These are phyloP conservation scores for Stichodactyla mertensii DNA, from an alignment of 64 coral and sea anemone genomes.

Conservation along the genomic window DNA sequence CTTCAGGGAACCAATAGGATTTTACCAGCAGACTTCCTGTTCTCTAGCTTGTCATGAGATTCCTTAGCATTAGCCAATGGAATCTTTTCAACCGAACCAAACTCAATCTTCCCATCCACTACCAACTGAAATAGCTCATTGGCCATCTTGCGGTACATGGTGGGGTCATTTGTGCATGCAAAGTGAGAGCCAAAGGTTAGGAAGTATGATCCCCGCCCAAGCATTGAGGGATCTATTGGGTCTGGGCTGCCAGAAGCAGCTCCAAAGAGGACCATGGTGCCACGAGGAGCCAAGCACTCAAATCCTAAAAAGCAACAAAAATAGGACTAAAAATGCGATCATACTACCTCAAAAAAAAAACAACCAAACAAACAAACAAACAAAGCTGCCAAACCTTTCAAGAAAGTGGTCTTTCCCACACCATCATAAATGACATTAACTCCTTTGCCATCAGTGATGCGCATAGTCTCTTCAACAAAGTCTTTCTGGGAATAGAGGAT, in stretches of 20 bases:
- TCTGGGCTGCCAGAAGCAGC: conserved; percentile 49
- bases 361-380: no score
- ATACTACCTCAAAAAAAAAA: no score
- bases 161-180: conserved; percentile 45
- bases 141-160: conserved; percentile 32
- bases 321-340: no score
- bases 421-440: conserved; percentile 79
- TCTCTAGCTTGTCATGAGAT: conserved; percentile 66
- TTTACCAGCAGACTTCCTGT: conserved; percentile 64
- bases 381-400: conserved; percentile 43
- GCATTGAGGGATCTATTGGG: conserved; percentile 28
- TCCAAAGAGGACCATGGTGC: conserved; percentile 68
- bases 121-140: conserved; percentile 60
- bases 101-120: conserved; percentile 59
- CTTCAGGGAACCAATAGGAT: conserved; percentile 43
- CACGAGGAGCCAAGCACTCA: conserved; percentile 51
- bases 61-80: conserved; percentile 48
- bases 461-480: conserved; percentile 70
- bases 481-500: conserved; percentile 76
- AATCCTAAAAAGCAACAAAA: conserved; percentile 30
- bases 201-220: conserved; percentile 53
- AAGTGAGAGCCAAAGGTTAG: conserved; percentile 42
- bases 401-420: conserved; percentile 72
- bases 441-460: conserved; percentile 54
- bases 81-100: conserved; percentile 58